Evolutionary conservation across 2,888 invertebrate species (phyloP), one percentile per base, ranked within the genome.

Genomic region (Ecdyonurus torrentis): DNA sequence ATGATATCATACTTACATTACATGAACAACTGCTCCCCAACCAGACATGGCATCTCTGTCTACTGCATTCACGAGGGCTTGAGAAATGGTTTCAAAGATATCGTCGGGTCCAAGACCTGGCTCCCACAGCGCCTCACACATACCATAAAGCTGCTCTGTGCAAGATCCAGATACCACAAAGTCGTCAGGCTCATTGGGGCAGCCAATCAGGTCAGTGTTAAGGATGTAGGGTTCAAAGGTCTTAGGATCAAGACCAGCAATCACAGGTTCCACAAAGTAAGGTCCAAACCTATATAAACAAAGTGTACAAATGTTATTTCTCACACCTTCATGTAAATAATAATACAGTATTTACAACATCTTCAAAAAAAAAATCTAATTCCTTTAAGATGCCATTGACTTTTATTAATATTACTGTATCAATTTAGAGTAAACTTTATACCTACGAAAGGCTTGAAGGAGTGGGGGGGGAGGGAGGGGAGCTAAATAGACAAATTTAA

Each of bases 161-260:
- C 94, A 96, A 5, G 95, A 93, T 10, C 99, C 99, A n/a, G 90
- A 89, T 1, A 97, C 95, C 2, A 96, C 96, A 80, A 99, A 99
- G 74, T 99, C 98, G 70, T 90, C 86, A 0, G 97, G 91, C 66
- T 85, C 83, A 77, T 91, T 91, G 0, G 87, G 83, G 70, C 94
- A 95, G 5, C 94, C 92, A 76, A 99, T 94, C 70, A 97, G 78
- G 79, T 99, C 99, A 89, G 97, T 93, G 70, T 88, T 89, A 72
- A 91, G 91, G 63, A 97, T 86, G 70, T 86, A 97, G 0, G 97
- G 96, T 70, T 94, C 84, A 69, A 79, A 80, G 25, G 88, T 87
- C 53, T 85, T 84, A 0, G 93, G 89, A 73, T 96, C 89, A 20
- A 99, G 75, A 7, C 94, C 99, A 64, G 97, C 98, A 65, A 99